Evolutionary conservation across 2,113 vertebrate species (phyloP).

Genomic region (Potamarius usumacintae): DNA sequence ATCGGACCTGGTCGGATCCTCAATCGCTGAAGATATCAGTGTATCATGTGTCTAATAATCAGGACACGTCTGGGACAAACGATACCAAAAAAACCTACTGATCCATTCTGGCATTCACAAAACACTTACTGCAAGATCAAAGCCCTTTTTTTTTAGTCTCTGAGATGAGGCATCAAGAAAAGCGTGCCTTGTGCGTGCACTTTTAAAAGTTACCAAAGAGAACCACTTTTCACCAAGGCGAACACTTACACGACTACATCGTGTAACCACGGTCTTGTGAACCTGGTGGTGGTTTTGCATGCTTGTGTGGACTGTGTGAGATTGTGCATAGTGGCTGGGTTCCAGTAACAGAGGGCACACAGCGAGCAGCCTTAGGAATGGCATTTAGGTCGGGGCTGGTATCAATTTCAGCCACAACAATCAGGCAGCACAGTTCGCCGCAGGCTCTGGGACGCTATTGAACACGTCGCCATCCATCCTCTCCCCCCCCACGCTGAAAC

Average conservation of each 20-base stretch:
- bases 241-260: neutral
- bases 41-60: neutral
- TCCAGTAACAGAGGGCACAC: conserved; percentile 48
- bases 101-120: neutral
- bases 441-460: conserved; percentile 28
- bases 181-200: neutral
- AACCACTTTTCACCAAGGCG: neutral
- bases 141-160: neutral
- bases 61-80: neutral
- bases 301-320: conserved; percentile 32
- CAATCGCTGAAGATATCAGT: neutral
- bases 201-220: neutral
- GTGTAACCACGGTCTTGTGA: conserved; percentile 36
- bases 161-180: neutral
- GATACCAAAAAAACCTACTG: neutral
- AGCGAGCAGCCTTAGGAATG: conserved; percentile 43
- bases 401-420: conserved; percentile 54
- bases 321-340: conserved; percentile 38
- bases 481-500: neutral
- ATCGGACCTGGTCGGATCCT: neutral
- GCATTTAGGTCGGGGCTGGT: conserved; percentile 54
- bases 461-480: conserved; percentile 16
- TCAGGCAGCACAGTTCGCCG: conserved; percentile 41
- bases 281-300: conserved; percentile 23
- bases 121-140: neutral